phyloP scores from a whole-genome alignment of 2,888 invertebrate genomes.

The Tachina grossa region DNA sequence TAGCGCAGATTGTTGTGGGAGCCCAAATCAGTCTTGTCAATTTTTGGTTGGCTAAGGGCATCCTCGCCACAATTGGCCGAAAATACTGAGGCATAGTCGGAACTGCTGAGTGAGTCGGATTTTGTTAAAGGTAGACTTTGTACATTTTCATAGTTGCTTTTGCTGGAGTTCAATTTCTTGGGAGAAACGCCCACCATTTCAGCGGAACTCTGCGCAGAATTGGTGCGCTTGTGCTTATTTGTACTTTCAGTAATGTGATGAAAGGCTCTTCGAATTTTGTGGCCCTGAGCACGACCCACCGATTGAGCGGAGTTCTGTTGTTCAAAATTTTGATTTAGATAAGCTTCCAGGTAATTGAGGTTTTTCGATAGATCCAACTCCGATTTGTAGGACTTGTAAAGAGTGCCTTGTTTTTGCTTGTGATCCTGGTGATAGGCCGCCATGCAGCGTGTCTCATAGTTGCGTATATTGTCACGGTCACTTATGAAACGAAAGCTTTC shows the following conservation, averaged over 20 bases:
- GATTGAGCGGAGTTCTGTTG: slow-evolving; percentile 78
- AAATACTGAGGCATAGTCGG: slow-evolving; percentile 82
- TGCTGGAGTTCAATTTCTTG: slow-evolving; percentile 51
- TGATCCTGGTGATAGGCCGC: slow-evolving; percentile 71
- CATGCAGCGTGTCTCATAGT: slow-evolving; percentile 79
- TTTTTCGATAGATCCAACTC: slow-evolving; percentile 82
- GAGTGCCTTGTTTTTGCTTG: slow-evolving; percentile 76
- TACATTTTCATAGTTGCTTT: slow-evolving; percentile 77
- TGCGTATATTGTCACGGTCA: slow-evolving; percentile 79
- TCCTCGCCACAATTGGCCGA: slow-evolving; percentile 74
- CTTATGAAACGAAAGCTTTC: slow-evolving; percentile 81
- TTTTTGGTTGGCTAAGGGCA: background rate
- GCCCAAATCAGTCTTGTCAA: slow-evolving; percentile 63
- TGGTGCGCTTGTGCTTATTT: slow-evolving; percentile 78
- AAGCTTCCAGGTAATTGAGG: slow-evolving; percentile 82
- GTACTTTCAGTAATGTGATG: slow-evolving; percentile 58
- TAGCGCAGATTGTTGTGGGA: slow-evolving; percentile 74
- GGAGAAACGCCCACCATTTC: background rate
- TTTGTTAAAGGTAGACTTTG: slow-evolving; percentile 47
- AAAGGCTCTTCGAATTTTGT: slow-evolving; percentile 71
- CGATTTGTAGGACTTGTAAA: slow-evolving; percentile 83
- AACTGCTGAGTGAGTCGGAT: slow-evolving; percentile 82
- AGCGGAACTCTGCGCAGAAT: slow-evolving; percentile 71
- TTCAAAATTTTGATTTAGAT: slow-evolving; percentile 82
- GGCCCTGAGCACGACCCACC: slow-evolving; percentile 77